Percentiles rank a stretch among this genome's conserved stretches.
These are phyloP conservation scores for Pitta sordida DNA, from an alignment of 2,113 vertebrate genomes.

Conservation along the genomic window DNA sequence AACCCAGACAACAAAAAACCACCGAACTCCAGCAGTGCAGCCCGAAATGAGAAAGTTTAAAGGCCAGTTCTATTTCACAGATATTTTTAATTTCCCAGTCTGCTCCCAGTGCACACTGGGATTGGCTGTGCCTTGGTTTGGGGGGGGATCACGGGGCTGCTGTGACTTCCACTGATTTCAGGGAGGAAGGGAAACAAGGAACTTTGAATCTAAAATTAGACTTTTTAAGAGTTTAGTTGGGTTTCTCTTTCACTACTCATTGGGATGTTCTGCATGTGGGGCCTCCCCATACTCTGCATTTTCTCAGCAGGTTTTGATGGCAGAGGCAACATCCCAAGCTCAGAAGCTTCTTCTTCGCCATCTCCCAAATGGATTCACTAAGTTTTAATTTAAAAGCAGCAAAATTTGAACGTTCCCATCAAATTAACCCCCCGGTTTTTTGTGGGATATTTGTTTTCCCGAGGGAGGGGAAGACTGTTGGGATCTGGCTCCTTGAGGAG, in stretches of 20 bases:
- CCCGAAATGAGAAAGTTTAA: background rate
- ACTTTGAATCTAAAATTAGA: background rate
- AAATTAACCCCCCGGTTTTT: background rate
- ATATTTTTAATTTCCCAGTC: background rate
- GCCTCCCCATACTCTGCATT: background rate
- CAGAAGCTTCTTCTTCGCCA: background rate
- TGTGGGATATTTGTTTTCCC: background rate
- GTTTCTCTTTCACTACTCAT: background rate
- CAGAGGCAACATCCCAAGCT: background rate
- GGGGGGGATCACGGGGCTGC: background rate
- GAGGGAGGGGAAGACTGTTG: background rate
- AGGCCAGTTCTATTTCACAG: background rate
- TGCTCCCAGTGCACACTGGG: background rate
- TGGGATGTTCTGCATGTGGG: rapidly evolving
- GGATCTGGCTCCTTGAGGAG: background rate
- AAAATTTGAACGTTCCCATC: background rate
- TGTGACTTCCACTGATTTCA: background rate
- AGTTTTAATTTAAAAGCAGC: background rate
- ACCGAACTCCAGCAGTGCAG: background rate
- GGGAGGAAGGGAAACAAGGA: background rate
- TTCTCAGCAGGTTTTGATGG: background rate
- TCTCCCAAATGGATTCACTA: background rate
- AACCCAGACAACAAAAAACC: background rate
- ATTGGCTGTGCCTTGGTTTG: background rate
- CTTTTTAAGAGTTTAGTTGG: background rate